Evolutionary conservation across 2,113 vertebrate species (phyloP), one percentile per base, ranked within the genome.

Genomic region (Malurus elegans): DNA sequence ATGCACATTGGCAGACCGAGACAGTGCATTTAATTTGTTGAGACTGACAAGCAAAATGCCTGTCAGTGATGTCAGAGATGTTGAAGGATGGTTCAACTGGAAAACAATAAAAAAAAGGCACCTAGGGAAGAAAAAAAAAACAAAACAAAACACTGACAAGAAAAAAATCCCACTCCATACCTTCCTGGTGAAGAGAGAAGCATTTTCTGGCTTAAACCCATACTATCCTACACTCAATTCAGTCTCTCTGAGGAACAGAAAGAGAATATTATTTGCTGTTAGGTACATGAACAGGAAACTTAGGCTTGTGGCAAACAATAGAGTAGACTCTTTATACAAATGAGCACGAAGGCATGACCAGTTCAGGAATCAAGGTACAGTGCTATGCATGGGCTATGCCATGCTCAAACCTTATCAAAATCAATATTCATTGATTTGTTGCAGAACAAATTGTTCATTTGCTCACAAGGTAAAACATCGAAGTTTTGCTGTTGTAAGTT

Each of bases 111-210:
- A 69, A 45, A 32, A 47, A 28, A 76, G 8, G 2, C 18, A 36
- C 5, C 0, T 13, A 65, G 38, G 38, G 4, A 3, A 24, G 34
- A 56, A 28, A 54, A 28, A 56, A 40, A 40, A 1, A 4, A 7
- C 8, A 26, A 29, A 58, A 6, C 5, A 14, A 11, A 19, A 64
- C 38, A 38, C 38, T 38, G 38, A 11, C 3, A 61, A 38, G 4
- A 12, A 54, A 26, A 62, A 19, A 19, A 1, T 0, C 3, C 9
- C 10, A 50, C 10, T 53, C 2, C 3, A 2, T 32, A 18, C 80
- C 5, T 32, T 67, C 44, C 51, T 65, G 36, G 9, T 57, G 42
- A 66, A 70, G 7, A 75, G 8, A 79, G 11, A 79, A 76, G 4
- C 1, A 54, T 70, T 79, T 86, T 76, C 26, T 15, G 18, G 6